Evolutionary conservation across 2,113 vertebrate species (phyloP).

Genomic region (Amphilophus citrinellus): DNA sequence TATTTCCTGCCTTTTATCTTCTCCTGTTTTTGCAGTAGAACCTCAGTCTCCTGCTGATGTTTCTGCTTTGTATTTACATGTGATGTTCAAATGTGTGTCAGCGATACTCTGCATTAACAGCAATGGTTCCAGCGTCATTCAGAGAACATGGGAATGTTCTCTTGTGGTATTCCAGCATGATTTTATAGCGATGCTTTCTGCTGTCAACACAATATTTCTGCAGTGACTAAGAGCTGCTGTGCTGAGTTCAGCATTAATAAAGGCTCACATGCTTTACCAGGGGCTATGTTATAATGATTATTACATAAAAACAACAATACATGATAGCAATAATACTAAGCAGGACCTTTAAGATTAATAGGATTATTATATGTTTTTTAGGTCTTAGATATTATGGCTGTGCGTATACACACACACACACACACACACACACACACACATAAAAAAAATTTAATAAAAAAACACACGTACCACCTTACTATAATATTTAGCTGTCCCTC

Average conservation of each 20-base stretch:
- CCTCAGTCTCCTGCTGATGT: background rate
- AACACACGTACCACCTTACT: constrained; percentile 38
- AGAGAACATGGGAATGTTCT: background rate
- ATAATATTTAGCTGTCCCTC: constrained; percentile 4
- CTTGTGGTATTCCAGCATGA: background rate
- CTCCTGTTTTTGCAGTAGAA: background rate
- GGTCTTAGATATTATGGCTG: background rate
- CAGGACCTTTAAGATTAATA: background rate
- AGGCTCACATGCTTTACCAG: background rate
- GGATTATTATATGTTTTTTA: background rate
- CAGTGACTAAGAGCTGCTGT: background rate
- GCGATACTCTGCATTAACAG: background rate
- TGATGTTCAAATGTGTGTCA: background rate
- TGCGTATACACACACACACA: background rate
- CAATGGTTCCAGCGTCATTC: background rate
- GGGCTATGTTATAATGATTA: background rate
- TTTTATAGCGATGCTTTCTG: background rate
- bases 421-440: background rate
- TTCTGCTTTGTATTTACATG: background rate
- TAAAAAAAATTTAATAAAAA: background rate
- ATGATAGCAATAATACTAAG: background rate
- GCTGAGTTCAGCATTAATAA: constrained; percentile 8
- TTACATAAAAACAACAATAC: background rate
- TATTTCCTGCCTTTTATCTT: background rate
- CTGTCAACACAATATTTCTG: constrained; percentile 2